phyloP scores from a whole-genome alignment of 2,888 invertebrate genomes.

The Drosophila quasianomalipes region DNA sequence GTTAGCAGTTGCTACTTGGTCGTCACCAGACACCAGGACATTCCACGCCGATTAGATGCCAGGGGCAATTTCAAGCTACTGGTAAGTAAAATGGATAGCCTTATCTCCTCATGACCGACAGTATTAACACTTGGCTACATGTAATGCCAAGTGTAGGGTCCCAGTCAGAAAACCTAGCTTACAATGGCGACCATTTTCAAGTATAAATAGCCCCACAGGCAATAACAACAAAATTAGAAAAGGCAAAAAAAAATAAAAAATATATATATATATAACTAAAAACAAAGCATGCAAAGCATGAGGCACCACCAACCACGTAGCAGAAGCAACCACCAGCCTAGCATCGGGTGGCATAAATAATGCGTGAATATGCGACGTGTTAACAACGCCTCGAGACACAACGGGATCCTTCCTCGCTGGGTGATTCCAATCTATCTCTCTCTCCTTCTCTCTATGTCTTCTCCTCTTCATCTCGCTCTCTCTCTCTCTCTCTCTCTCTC shows the following conservation, averaged over 20 bases:
- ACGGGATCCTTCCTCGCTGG: conserved; percentile 13
- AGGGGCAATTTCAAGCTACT: conserved; percentile 40
- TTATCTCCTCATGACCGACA: conserved; percentile 58
- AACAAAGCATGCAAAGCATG: conserved; percentile 58
- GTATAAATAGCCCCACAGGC: conserved; percentile 59
- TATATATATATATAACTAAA: conserved; percentile 17
- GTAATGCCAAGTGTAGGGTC: conserved; percentile 44
- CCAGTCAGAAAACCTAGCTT: conserved; percentile 3
- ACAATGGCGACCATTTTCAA: conserved; percentile 57
- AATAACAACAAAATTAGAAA: conserved; percentile 24
- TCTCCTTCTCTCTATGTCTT: neutral
- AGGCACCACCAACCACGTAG: neutral
- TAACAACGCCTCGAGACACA: conserved; percentile 64
- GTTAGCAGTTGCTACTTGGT: conserved; percentile 5
- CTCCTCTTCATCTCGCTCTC: neutral
- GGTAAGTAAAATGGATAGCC: conserved; percentile 54
- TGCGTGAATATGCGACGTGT: conserved; percentile 70
- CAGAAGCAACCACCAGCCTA: conserved; percentile 2
- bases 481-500: too few species aligned
- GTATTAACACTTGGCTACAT: conserved; percentile 61
- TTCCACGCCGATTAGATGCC: conserved; percentile 42
- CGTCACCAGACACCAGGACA: conserved; percentile 19
- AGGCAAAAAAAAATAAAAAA: neutral
- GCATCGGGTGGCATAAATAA: conserved; percentile 56
- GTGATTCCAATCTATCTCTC: conserved; percentile 18